Evolutionary conservation across 2,888 invertebrate genomes (phyloP).

Genomic region (Euplexia lucipara): DNA sequence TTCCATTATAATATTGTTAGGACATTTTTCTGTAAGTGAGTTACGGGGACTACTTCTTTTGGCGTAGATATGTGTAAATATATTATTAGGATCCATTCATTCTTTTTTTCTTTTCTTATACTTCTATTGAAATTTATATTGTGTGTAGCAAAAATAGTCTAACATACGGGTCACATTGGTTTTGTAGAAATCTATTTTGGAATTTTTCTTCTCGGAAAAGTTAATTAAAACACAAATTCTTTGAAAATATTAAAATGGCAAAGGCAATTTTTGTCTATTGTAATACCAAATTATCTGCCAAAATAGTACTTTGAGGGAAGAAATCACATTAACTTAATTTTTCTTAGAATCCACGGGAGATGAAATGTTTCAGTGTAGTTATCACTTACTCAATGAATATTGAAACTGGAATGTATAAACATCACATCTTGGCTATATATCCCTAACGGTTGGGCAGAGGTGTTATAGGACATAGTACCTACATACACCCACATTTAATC

Average conservation of each 20-base stretch:
- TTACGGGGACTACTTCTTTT: slow-evolving; percentile 18
- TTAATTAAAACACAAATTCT: neutral
- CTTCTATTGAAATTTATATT: neutral
- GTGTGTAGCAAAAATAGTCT: neutral
- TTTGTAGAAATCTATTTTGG: neutral
- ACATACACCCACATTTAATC: too few relatives aligned
- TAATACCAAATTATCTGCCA: neutral
- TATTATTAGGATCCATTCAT: neutral
- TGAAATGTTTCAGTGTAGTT: neutral
- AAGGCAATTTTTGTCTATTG: neutral
- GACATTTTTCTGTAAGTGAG: slow-evolving; percentile 25
- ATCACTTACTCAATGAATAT: neutral
- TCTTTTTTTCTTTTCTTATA: neutral
- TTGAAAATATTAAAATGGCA: too few relatives aligned
- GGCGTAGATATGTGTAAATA: neutral
- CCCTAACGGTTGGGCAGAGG: too few relatives aligned
- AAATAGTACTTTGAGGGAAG: too few relatives aligned
- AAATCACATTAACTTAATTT: neutral
- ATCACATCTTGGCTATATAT: too few relatives aligned
- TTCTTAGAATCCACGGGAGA: neutral
- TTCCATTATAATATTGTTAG: slow-evolving; percentile 44
- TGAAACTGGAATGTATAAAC: neutral
- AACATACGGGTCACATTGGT: neutral
- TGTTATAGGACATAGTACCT: too few relatives aligned
- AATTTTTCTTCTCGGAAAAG: neutral